A percentile compares a stretch with the other conserved stretches of the same genome.
Evolutionary conservation across 2,888 invertebrate species (phyloP).

Genomic region (Chrysotoxum bicinctum): DNA sequence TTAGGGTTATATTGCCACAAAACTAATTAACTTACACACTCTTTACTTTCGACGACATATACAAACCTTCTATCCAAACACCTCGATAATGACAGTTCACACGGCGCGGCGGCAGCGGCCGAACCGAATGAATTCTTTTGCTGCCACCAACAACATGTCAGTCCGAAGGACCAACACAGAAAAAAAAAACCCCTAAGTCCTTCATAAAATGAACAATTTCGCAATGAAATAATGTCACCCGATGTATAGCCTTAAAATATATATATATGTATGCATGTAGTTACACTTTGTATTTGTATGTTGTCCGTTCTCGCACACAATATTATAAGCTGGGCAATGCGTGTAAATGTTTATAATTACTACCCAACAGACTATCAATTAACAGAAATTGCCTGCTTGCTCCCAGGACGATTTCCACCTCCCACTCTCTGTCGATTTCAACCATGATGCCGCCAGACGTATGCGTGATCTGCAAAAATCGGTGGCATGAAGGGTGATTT

Average conservation of each 20-base stretch:
- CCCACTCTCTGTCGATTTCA: neutral
- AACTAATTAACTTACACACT: constrained; percentile 43
- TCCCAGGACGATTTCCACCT: constrained; percentile 9
- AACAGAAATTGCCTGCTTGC: constrained; percentile 64
- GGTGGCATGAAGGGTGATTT: neutral
- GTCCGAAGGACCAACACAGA: neutral
- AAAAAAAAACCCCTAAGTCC: constrained; percentile 32
- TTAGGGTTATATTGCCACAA: constrained; percentile 49
- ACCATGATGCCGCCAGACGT: neutral
- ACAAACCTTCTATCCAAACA: neutral
- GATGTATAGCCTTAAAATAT: neutral
- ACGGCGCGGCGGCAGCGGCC: too few species aligned
- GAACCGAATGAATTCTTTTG: constrained; percentile 32
- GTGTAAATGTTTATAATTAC: constrained; percentile 69
- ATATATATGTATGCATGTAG: too few species aligned
- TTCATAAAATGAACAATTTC: constrained; percentile 45
- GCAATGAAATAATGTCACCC: constrained; percentile 23
- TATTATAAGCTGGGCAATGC: constrained; percentile 46
- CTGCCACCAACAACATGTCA: neutral
- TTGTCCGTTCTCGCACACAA: constrained; percentile 2
- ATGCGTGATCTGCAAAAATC: constrained; percentile 22
- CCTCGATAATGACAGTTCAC: constrained; percentile 39
- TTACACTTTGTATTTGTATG: neutral
- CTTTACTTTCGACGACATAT: neutral
- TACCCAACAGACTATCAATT: constrained; percentile 69